Conservation (phyloP, 2,797 vertebrate genomes). For the Orientallactaga sibirica region DNA sequence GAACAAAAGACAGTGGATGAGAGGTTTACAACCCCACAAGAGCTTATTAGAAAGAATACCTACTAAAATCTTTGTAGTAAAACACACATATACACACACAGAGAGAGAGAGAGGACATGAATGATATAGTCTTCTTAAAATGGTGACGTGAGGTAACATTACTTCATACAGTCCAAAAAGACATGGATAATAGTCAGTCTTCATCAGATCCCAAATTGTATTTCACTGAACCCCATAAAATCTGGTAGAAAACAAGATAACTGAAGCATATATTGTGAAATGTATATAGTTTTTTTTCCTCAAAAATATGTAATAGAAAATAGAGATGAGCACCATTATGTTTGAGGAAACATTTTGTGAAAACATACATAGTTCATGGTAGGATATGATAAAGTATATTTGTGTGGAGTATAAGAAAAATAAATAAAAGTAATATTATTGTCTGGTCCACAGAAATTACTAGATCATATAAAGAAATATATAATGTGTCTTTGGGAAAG, state of each 20-base stretch:
- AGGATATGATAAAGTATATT: background rate
- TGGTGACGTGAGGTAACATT: background rate
- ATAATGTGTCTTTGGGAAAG: background rate
- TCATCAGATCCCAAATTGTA: background rate
- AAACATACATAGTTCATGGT: background rate
- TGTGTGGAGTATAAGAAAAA: slow-evolving; percentile 1
- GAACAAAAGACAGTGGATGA: background rate
- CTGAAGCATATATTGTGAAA: background rate
- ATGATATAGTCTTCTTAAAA: slow-evolving; percentile 28
- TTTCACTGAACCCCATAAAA: background rate
- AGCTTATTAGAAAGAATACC: background rate
- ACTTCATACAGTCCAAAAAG: background rate
- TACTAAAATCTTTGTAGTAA: slow-evolving; percentile 5
- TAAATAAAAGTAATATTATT: background rate
- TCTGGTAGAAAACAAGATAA: slow-evolving; percentile 17
- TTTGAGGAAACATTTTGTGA: slow-evolving; percentile 13
- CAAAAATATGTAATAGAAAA: background rate
- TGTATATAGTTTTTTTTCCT: background rate
- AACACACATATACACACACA: too few species aligned
- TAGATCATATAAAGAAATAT: background rate
- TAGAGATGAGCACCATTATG: background rate
- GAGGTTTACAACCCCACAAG: background rate
- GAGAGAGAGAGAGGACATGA: background rate
- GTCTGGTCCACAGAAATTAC: background rate
- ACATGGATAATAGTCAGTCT: background rate